A percentile compares a stretch with the other conserved stretches of the same genome.
phyloP scores from a whole-genome alignment of 2,888 invertebrate genomes.

The Coecobrya sp. region DNA sequence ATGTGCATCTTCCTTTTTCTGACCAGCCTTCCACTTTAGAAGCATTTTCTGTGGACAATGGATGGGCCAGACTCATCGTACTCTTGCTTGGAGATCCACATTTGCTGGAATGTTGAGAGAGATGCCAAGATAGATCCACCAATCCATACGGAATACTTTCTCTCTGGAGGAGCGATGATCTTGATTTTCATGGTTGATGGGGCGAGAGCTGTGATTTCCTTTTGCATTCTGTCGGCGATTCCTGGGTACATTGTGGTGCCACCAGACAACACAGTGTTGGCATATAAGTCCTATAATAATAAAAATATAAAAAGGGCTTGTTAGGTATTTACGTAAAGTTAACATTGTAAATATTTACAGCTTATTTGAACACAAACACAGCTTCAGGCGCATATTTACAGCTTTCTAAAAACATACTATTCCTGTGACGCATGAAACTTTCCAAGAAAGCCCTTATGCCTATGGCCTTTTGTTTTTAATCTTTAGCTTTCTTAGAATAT shows the following conservation, averaged over 20 bases:
- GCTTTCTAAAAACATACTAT: too few species aligned
- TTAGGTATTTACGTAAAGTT: too few species aligned
- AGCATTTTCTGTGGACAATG: conserved; percentile 97
- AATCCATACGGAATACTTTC: conserved; percentile 98
- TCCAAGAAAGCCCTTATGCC: too few species aligned
- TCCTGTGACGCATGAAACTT: too few species aligned
- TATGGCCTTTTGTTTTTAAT: too few species aligned
- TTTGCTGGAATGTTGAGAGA: conserved; percentile 96
- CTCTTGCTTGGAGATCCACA: conserved; percentile 99
- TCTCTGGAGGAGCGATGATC: conserved; percentile 97
- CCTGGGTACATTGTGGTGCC: conserved; percentile 98
- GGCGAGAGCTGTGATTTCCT: conserved; percentile 96
- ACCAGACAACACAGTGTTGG: conserved; percentile 96
- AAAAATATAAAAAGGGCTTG: too few species aligned
- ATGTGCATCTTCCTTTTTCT: too few species aligned
- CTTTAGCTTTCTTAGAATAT: too few species aligned
- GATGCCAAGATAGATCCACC: conserved; percentile 99
- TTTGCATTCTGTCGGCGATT: conserved; percentile 99
- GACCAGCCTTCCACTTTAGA: too few species aligned
- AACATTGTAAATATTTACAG: too few species aligned
- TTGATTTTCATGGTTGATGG: conserved; percentile 91
- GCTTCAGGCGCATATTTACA: too few species aligned
- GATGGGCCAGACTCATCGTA: conserved; percentile 98
- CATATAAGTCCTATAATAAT: conserved; percentile 92
- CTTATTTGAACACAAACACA: too few species aligned